Conservation (phyloP, 2,797 vertebrate genomes). For the Chromis chromis region DNA sequence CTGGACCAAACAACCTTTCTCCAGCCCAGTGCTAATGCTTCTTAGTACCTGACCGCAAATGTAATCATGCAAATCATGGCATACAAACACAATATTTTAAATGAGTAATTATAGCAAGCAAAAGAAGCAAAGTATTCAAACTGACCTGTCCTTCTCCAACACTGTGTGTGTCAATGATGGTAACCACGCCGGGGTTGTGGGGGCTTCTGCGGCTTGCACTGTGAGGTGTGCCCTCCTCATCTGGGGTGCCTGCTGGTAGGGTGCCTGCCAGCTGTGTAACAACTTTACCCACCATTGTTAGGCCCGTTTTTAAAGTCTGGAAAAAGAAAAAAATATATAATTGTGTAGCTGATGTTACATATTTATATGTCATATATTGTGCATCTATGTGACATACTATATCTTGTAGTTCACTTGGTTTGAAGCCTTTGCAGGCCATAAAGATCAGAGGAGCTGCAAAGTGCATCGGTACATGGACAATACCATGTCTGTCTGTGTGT, state of each 20-base stretch:
- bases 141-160: slow-evolving; percentile 96
- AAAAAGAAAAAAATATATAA: background rate
- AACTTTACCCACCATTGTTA: slow-evolving; percentile 98
- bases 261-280: slow-evolving; percentile 96
- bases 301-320: slow-evolving; percentile 95
- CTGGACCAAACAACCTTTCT: background rate
- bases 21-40: background rate
- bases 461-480: background rate
- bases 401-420: background rate
- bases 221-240: slow-evolving; percentile 91
- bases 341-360: background rate
- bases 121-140: background rate
- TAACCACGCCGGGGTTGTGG: slow-evolving; percentile 92
- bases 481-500: background rate
- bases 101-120: background rate
- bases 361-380: background rate
- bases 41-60: background rate
- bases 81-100: background rate
- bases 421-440: background rate
- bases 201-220: slow-evolving; percentile 90
- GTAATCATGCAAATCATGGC: too few species aligned
- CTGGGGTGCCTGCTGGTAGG: slow-evolving; percentile 88
- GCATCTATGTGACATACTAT: background rate
- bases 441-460: background rate
- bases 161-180: slow-evolving; percentile 93